Base-by-base conservation (phyloP, 2,888 invertebrate genomes). In the Drosophila aldrichi region DNA sequence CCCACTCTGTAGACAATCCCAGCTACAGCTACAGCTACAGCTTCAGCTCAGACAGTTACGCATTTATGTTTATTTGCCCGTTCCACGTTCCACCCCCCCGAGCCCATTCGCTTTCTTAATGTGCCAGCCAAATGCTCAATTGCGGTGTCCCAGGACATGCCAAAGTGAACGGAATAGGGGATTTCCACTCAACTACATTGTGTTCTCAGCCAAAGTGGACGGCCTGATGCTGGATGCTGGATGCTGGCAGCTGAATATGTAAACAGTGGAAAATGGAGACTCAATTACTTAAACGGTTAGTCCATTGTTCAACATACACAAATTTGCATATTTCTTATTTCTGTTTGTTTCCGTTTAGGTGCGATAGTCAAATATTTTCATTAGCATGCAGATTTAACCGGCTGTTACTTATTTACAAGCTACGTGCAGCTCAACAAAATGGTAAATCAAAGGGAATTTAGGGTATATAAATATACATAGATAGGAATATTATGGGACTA, bases 261-360 rank as follows among this genome's bases (percentile, higher is more conserved):
- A 91, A 91, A 90, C 87, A 92, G 91, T 87, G 85, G 88, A 91
- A 92, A 92, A 92, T 92, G 88, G 90, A 92, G 89, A 92, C 92
- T 91, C 92, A 92, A 92, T 92, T 92, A 92, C 92, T 92, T 92
- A 92, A 92, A 92, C 91, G 91, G 91, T 91, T 90, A 85, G 87
- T 81, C 90, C 90, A 91, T 92, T 92, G 92, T 92, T 88, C 84
- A 79, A 83, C 85, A 88, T 83, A 89, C 81, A 83, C 75, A 82
- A 91, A 92, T 92, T 92, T 92, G 91, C 92, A 92, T 92, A 92
- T 91, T 91, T 90, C 89, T 88, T 87, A 86, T 78, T 76, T 68
- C 73, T 81, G 81, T 82, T 82, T 82, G 76, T 79, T 72, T 81
- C n/a, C 41, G 36, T 43, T 34, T 63, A 65, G 57, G 71, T 62